Evolutionary conservation across 2,888 invertebrate species (phyloP), one percentile per base, ranked within the genome.

Genomic region (Cheilosia impressa): DNA sequence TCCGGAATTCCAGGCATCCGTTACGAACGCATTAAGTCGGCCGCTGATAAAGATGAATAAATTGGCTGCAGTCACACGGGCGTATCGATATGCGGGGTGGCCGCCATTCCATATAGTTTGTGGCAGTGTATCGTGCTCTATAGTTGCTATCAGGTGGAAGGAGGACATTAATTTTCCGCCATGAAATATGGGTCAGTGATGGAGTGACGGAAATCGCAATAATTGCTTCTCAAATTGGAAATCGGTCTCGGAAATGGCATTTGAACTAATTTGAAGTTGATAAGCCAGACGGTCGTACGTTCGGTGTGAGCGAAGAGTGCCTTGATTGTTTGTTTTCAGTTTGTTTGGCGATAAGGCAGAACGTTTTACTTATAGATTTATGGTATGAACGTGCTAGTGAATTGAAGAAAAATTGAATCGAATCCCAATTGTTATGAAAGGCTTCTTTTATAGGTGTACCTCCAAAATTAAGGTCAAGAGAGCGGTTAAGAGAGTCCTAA

Each of bases 121-220:
- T n/a, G 22, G 17, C 34, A 24, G 34, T 17, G 17, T 15, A 22
- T 10, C 7, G 13, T 15, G 27, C 13, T 22, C 22, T 13, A 22
- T 5, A 22, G 13, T 50, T 17, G 58, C n/a, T 76, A 65, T 84
- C 80, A 84, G 84, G 80, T 80, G 75, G 71, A 80, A 55, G 68
- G 68, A 34, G 73, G 45, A 34, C 63, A 69, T 62, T 55, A 55
- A 66, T 62, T 63, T 22, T 58, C 13, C 19, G 31, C 47, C 66
- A 60, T 71, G 55, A 71, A 84, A 84, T 76, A 84, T 84, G 75
- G 84, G 84, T 84, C 84, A 84, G 22, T 53, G 66, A 27, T 66
- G 82, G 68, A 62, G 52, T 65, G 71, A 75, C 73, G 84, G 84
- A 65, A 84, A 84, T 84, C 65, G 83, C 83, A 83, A 83, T 83